Evolutionary conservation across 2,113 vertebrate species (phyloP).

Genomic region (Bettongia penicillata): DNA sequence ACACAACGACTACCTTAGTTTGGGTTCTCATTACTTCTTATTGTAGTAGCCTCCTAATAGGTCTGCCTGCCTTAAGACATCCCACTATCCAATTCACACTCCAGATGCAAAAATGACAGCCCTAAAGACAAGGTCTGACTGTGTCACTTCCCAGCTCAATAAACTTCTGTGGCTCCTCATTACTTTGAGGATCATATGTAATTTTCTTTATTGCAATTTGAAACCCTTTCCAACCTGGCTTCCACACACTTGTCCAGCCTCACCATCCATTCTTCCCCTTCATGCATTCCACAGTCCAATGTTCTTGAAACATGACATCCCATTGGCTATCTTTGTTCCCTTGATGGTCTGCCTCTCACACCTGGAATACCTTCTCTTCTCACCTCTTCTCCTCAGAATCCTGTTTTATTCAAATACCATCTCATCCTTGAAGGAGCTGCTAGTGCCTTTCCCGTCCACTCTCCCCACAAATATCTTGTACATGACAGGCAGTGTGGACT

Average conservation of each 20-base stretch:
- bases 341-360: not conserved
- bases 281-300: not conserved
- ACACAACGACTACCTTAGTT: not conserved
- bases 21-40: not conserved
- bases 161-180: not conserved
- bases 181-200: not conserved
- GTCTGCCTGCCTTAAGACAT: too few species aligned
- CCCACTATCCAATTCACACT: too few species aligned
- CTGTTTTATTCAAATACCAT: not conserved
- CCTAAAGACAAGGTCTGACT: not conserved
- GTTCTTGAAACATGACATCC: not conserved
- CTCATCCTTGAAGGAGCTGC: not conserved
- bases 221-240: not conserved
- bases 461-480: not conserved
- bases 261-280: not conserved
- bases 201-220: not conserved
- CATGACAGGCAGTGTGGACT: not conserved
- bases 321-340: not conserved
- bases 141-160: not conserved
- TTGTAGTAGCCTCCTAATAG: not conserved
- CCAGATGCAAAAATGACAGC: not conserved
- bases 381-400: not conserved
- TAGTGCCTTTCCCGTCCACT: too few species aligned
- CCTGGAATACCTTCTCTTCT: not conserved
- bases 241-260: not conserved